Conservation (phyloP, 2,888 invertebrate species). For the Polymixis lichenea region DNA sequence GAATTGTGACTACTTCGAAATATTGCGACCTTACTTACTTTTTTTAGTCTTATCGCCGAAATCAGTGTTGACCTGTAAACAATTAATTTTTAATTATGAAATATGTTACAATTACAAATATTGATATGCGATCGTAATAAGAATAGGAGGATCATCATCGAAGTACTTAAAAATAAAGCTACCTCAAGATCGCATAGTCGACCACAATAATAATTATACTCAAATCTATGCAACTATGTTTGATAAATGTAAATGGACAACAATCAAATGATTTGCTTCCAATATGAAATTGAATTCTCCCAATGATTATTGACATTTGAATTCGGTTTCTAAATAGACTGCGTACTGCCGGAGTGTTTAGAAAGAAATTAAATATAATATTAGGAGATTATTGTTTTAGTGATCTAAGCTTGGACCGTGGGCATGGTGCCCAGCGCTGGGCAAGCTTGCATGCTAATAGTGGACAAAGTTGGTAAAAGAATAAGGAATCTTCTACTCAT, state of each 20-base stretch:
- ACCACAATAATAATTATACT: constrained; percentile 1
- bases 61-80: constrained; percentile 7
- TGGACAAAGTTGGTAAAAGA: constrained; percentile 34
- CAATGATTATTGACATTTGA: constrained; percentile 5
- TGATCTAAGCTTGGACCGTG: constrained; percentile 40
- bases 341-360: constrained; percentile 42
- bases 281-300: constrained; percentile 12
- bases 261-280: constrained; percentile 5
- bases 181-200: constrained; percentile 11
- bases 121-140: background rate
- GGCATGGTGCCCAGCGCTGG: constrained; percentile 37
- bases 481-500: constrained; percentile 50
- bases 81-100: background rate
- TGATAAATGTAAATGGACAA: constrained; percentile 6
- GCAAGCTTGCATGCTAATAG: constrained; percentile 52
- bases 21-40: constrained; percentile 15
- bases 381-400: constrained; percentile 62
- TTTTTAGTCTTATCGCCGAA: background rate
- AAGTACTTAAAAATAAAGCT: background rate
- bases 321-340: constrained; percentile 1
- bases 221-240: background rate
- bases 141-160: background rate
- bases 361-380: constrained; percentile 48
- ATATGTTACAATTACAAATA: background rate
- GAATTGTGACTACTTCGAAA: constrained; percentile 8